Base-by-base conservation (phyloP, 2,113 vertebrate species). In the Neomonachus schauinslandi region DNA sequence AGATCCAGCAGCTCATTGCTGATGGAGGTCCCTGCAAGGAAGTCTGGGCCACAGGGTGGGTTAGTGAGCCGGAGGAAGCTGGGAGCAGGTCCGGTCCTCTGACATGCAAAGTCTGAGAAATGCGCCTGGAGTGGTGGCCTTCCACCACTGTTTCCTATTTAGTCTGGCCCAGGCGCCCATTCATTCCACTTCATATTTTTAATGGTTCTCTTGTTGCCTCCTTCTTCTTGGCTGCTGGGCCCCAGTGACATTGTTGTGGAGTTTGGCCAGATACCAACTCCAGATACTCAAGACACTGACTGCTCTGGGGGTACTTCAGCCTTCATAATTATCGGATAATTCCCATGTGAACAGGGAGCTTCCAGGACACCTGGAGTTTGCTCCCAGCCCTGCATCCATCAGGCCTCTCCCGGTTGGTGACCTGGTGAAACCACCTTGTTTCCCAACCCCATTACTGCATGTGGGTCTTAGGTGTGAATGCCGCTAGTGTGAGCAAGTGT, bases 11-110 rank as follows among this genome's bases (percentile, higher is more conserved):
- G 96, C 5, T 98, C 96, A 0, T 22, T 7, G 0, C 15, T 57
- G 5, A 97, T 0, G 0, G 69, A 4, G 88, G 98, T 81, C 0
- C 98, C 99, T 99, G 93, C 0, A 22, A 98, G 95, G 53, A 98
- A 98, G 59, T 92, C 80, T 89, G 86, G 1, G 74, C 46, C 57
- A 36, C 74, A 72, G 63, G 24, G 33, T 0, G 5, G 55, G 39
- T 11, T 0, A 0, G 21, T 89, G 77, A 51, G 86, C 0, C 0
- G 26, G 65, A 65, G 22, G 28, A n/a, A 28, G 46, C 39, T 1
- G 2, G 13, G 28, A 3, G 36, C 1, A 1, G 26, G 57, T 22
- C 1, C 53, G 39, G 19, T n/a, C 57, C 24, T 49, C 53, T 55
- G 92, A 53, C 4, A 51, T 3, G 0, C 2, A 2, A 46, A 39